Conservation (phyloP, 2,113 vertebrate species). For the Peromyscus polionotus region DNA sequence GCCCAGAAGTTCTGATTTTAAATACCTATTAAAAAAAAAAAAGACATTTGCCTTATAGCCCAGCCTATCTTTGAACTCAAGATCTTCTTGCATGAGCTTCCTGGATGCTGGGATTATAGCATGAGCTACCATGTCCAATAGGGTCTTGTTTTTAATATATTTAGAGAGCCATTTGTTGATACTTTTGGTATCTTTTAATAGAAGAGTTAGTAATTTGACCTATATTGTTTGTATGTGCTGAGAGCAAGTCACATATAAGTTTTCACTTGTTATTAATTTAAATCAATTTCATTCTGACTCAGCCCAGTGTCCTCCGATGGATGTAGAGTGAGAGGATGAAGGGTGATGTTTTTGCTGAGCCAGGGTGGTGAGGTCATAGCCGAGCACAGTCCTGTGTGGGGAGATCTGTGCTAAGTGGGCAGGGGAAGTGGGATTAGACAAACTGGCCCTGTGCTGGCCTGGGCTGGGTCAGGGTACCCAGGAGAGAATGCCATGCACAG, state of each 20-base stretch:
- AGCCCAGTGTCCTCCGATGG: background rate
- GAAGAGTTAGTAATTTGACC: background rate
- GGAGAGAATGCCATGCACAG: background rate
- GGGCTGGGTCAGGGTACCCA: background rate
- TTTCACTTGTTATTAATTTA: slow-evolving; percentile 28
- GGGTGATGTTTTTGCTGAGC: background rate
- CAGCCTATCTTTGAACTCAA: background rate
- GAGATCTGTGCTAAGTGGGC: background rate
- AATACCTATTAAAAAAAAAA: background rate
- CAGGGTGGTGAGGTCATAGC: background rate
- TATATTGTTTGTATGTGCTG: background rate
- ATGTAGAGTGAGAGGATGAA: background rate
- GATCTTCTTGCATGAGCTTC: background rate
- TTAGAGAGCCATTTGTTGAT: background rate
- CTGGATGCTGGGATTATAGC: background rate
- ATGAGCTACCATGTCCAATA: background rate
- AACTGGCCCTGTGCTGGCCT: background rate
- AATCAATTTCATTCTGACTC: background rate
- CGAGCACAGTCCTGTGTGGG: background rate
- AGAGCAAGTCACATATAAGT: background rate
- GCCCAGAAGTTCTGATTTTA: background rate
- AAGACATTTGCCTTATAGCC: background rate
- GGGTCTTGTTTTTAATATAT: background rate
- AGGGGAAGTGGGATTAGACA: background rate
- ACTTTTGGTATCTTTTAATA: background rate